Conservation (phyloP, 1,140 invertebrate genomes). For the Macrostomum lignano region DNA sequence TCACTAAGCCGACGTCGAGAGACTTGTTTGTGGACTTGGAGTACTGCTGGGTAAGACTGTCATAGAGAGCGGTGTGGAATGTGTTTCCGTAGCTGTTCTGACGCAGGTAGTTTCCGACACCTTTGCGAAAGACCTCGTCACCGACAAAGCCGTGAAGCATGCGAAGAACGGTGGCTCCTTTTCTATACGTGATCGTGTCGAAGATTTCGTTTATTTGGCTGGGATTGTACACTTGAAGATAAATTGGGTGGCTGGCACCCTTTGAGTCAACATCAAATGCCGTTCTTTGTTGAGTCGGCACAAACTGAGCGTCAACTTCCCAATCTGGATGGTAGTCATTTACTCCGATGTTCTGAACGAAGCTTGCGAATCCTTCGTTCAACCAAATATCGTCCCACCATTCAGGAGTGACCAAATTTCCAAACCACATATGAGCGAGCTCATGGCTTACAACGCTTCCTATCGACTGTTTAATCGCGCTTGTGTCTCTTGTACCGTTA, state of each 20-base stretch:
- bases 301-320: no score
- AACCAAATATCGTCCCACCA: constrained; percentile 31
- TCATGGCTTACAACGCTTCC: constrained; percentile 28
- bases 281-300: constrained; percentile 19
- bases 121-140: no score
- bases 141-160: no score
- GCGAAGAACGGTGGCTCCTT: no score
- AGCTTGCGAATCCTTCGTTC: constrained; percentile 30
- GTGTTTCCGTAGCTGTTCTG: no score
- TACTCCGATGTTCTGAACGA: constrained; percentile 17
- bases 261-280: no score
- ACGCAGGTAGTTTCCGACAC: no score
- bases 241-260: constrained; percentile 62
- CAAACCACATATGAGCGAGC: constrained; percentile 41
- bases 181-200: constrained; percentile 63
- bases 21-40: no score
- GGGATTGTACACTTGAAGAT: constrained; percentile 50
- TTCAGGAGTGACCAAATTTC: constrained; percentile 43
- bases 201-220: constrained; percentile 75
- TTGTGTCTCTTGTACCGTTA: no score
- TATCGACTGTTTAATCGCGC: constrained; percentile 14
- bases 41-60: no score
- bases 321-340: constrained; percentile 44
- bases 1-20: no score
- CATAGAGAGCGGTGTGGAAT: no score